Percentiles rank a stretch among this genome's conserved stretches.
phyloP scores from a whole-genome alignment of 2,797 vertebrate genomes.

The Fistularia tabacaria region DNA sequence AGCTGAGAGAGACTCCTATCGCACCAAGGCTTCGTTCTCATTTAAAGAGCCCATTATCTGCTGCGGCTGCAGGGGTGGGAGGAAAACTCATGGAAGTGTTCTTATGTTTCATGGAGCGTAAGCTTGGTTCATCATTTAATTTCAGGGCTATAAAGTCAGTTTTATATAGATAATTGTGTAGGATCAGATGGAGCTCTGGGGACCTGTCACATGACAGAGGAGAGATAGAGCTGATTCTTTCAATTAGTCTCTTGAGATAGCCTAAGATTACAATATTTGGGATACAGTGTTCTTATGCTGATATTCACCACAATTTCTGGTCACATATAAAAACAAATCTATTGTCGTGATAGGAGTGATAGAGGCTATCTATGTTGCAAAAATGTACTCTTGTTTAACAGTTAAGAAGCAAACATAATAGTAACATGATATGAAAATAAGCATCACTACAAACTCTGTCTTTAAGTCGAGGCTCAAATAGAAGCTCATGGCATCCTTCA shows the following conservation, averaged over 20 bases:
- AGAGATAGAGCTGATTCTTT: conserved; percentile 1
- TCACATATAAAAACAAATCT: not conserved
- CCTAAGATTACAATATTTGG: too few relatives aligned
- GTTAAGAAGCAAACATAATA: too few relatives aligned
- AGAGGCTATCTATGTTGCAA: too few relatives aligned
- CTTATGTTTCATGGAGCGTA: conserved; percentile 20
- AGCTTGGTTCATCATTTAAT: conserved; percentile 16
- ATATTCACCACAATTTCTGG: too few relatives aligned
- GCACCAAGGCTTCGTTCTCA: conserved; percentile 17
- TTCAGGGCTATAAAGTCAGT: conserved; percentile 12
- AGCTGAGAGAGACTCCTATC: conserved; percentile 19
- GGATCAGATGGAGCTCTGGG: not conserved
- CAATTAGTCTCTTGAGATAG: too few relatives aligned
- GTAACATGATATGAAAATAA: too few relatives aligned
- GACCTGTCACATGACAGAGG: not conserved
- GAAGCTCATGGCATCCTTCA: too few relatives aligned
- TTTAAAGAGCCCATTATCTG: conserved; percentile 34
- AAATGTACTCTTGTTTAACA: too few relatives aligned
- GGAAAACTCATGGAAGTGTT: conserved; percentile 15
- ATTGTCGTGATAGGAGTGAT: not conserved
- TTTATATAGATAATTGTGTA: conserved; percentile 18
- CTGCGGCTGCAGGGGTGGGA: conserved; percentile 15
- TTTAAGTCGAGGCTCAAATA: too few relatives aligned
- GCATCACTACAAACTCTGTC: too few relatives aligned
- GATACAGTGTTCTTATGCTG: too few relatives aligned